These are phyloP conservation scores for Drosophila colorata DNA, from an alignment of 2,888 invertebrate species.

Conservation along the genomic window DNA sequence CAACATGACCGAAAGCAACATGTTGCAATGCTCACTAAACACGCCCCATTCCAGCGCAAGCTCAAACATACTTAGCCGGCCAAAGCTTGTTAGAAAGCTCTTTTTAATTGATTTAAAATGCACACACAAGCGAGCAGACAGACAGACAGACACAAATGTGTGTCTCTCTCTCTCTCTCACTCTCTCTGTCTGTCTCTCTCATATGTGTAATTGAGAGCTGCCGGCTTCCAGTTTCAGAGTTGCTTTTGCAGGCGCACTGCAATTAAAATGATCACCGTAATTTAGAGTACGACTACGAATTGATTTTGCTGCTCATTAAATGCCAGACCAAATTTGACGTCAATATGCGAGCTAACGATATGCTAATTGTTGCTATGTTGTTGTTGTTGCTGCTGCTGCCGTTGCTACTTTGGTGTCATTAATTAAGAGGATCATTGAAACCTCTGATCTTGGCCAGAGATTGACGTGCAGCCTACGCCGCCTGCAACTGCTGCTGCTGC, in stretches of 20 bases:
- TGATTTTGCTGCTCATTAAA: conserved; percentile 57
- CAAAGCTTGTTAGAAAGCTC: conserved; percentile 62
- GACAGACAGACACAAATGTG: neutral
- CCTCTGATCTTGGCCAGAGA: conserved; percentile 72
- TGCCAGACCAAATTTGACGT: conserved; percentile 74
- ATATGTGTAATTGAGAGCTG: conserved; percentile 43
- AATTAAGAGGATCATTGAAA: conserved; percentile 74
- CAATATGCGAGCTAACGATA: conserved; percentile 78
- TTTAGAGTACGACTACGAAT: conserved; percentile 65
- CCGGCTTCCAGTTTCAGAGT: conserved; percentile 34
- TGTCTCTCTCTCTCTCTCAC: conserved; percentile 11
- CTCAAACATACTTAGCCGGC: conserved; percentile 25
- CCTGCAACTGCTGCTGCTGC: conserved; percentile 27
- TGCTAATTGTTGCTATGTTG: conserved; percentile 69
- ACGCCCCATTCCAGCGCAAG: conserved; percentile 55
- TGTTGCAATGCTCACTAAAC: conserved; percentile 58
- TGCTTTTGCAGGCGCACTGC: conserved; percentile 73
- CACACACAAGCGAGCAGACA: conserved; percentile 24
- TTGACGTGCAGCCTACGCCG: conserved; percentile 73
- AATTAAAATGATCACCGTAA: conserved; percentile 81
- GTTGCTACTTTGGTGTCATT: conserved; percentile 56
- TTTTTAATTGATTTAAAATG: conserved; percentile 64
- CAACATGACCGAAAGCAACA: conserved; percentile 62
- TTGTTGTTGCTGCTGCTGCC: conserved; percentile 10
- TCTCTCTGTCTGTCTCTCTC: neutral